Evolutionary conservation across 2,888 invertebrate species (phyloP).

Genomic region (Megamerina dolium): DNA sequence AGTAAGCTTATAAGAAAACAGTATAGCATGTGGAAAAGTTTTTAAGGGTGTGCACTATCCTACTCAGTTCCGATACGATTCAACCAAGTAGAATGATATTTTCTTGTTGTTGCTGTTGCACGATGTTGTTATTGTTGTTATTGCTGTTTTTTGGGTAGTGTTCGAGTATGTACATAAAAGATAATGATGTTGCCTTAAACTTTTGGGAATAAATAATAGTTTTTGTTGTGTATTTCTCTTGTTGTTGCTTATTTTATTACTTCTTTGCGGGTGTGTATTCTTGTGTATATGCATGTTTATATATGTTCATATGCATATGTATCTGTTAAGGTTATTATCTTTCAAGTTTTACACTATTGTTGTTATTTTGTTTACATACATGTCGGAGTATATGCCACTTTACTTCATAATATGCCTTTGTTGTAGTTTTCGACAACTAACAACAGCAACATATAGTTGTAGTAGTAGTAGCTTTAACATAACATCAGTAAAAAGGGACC

Average conservation of each 20-base stretch:
- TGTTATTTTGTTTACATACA: slow-evolving; percentile 12
- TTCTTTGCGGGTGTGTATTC: slow-evolving; percentile 15
- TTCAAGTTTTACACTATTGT: slow-evolving; percentile 30
- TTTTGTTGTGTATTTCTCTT: slow-evolving; percentile 18
- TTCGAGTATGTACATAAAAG: slow-evolving; percentile 39
- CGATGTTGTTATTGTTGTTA: slow-evolving; percentile 6
- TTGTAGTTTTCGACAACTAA: slow-evolving; percentile 15
- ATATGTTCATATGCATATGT: slow-evolving; percentile 1
- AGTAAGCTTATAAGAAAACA: slow-evolving; percentile 13
- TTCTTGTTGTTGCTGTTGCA: neutral
- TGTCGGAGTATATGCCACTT: slow-evolving; percentile 8
- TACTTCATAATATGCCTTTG: slow-evolving; percentile 16
- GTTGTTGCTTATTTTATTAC: too few species aligned
- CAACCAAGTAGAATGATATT: neutral
- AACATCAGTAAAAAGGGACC: slow-evolving; percentile 40
- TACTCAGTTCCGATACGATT: too few species aligned
- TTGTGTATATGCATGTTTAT: slow-evolving; percentile 11
- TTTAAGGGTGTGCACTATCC: neutral
- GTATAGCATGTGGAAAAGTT: slow-evolving; percentile 2
- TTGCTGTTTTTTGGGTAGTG: slow-evolving; percentile 7
- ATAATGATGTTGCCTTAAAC: slow-evolving; percentile 47
- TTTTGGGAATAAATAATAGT: slow-evolving; percentile 45
- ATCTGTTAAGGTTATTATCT: slow-evolving; percentile 41
- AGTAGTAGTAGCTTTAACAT: too few species aligned
- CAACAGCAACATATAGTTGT: slow-evolving; percentile 23